Conservation (phyloP, 2,797 vertebrate genomes). For the Salarias fasciatus region DNA sequence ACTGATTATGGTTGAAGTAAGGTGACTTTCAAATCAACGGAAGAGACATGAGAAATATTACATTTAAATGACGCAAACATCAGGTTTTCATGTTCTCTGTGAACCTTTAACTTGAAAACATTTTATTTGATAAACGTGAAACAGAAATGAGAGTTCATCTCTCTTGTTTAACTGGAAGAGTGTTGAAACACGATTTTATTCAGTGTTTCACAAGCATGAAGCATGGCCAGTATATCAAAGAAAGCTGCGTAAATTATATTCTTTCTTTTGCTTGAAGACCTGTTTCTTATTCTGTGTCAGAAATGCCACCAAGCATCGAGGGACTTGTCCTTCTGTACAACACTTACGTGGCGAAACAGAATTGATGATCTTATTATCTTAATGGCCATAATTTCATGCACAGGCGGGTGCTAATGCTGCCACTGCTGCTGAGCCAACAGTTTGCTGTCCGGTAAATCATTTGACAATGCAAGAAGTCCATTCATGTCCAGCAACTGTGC, state of each 20-base stretch:
- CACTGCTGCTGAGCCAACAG: slow-evolving; percentile 33
- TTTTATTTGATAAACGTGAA: background rate
- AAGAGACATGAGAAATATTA: background rate
- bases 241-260: slow-evolving; percentile 8
- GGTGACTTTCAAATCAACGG: too few relatives aligned
- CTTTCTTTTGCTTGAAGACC: background rate
- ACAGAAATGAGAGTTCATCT: background rate
- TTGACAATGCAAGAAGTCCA: slow-evolving; percentile 30
- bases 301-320: slow-evolving; percentile 27
- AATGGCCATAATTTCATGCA: slow-evolving; percentile 63
- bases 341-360: slow-evolving; percentile 29
- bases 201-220: slow-evolving; percentile 3
- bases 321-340: slow-evolving; percentile 5
- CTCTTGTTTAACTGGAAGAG: background rate
- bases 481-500: slow-evolving; percentile 9
- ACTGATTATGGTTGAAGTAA: background rate
- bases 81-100: too few relatives aligned
- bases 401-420: slow-evolving; percentile 47
- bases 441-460: slow-evolving; percentile 35
- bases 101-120: background rate
- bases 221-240: slow-evolving; percentile 4
- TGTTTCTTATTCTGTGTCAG: slow-evolving; percentile 15
- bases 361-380: slow-evolving; percentile 68
- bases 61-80: too few relatives aligned
- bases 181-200: background rate